Conservation (phyloP, 2,888 invertebrate species). For the Bombyx huttoni region DNA sequence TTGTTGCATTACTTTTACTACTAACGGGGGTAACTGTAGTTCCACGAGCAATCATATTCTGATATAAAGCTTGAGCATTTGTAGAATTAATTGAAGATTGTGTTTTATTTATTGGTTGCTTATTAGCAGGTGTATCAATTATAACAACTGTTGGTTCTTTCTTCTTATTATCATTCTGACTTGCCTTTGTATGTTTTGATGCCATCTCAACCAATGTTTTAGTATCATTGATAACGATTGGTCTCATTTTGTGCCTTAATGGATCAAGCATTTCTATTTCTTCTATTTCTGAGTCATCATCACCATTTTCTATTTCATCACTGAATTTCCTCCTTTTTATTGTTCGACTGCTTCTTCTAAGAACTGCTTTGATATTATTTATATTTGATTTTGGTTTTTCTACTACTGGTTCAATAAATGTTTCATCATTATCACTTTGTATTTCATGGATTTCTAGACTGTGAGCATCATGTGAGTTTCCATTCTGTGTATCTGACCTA, state of each 20-base stretch:
- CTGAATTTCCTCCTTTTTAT: conserved; percentile 71
- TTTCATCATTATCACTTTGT: conserved; percentile 63
- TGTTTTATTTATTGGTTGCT: conserved; percentile 65
- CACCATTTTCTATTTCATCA: conserved; percentile 65
- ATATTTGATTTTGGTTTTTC: conserved; percentile 17
- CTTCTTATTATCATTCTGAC: conserved; percentile 44
- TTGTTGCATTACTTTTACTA: conserved; percentile 20
- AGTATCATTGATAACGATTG: conserved; percentile 79
- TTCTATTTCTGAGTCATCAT: conserved; percentile 76
- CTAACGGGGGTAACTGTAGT: conserved; percentile 52
- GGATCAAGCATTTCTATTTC: conserved; percentile 75
- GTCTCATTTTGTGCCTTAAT: conserved; percentile 35
- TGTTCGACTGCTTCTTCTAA: conserved; percentile 47
- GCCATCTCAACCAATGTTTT: conserved; percentile 80
- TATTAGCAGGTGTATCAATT: conserved; percentile 82
- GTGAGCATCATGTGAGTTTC: conserved; percentile 19
- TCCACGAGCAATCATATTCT: conserved; percentile 50
- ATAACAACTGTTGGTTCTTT: conserved; percentile 84
- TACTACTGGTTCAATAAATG: conserved; percentile 26
- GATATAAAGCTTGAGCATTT: conserved; percentile 77
- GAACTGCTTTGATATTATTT: conserved; percentile 17
- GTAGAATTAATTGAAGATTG: conserved; percentile 23
- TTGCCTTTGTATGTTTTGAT: conserved; percentile 54
- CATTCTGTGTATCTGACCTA: conserved; percentile 27
- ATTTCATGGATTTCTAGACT: conserved; percentile 53